These are phyloP conservation scores for Pedionomus torquatus DNA, from an alignment of 2,113 vertebrate species.

Conservation along the genomic window DNA sequence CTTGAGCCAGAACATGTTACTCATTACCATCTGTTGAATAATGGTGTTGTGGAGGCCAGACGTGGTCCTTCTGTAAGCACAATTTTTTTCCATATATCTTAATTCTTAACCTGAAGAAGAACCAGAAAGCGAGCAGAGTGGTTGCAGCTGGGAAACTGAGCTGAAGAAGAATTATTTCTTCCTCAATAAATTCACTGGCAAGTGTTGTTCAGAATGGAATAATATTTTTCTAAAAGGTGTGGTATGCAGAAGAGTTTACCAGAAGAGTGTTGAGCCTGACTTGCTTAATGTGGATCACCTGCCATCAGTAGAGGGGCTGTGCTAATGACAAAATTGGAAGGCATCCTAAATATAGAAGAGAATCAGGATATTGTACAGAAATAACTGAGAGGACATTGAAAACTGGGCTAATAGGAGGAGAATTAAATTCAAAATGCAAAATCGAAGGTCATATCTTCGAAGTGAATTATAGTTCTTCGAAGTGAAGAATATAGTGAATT, in stretches of 20 bases:
- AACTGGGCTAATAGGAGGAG: background rate
- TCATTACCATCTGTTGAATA: background rate
- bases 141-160: background rate
- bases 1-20: background rate
- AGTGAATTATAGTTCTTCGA: background rate
- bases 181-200: background rate
- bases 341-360: slow-evolving; percentile 8
- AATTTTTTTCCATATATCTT: background rate
- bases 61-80: background rate
- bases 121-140: background rate
- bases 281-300: background rate
- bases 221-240: background rate
- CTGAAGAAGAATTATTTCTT: background rate
- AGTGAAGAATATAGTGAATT: slow-evolving; percentile 2
- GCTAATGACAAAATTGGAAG: slow-evolving; percentile 4
- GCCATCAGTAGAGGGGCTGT: background rate
- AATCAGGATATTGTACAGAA: slow-evolving; percentile 20
- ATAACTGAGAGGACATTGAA: background rate
- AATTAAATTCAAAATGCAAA: slow-evolving; percentile 17
- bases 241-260: background rate
- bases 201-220: background rate
- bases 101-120: background rate
- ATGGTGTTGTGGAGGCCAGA: background rate
- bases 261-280: background rate
- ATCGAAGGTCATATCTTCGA: background rate